These are phyloP conservation scores for Pluvialis apricaria DNA, from an alignment of 2,113 vertebrate species.

Conservation along the genomic window DNA sequence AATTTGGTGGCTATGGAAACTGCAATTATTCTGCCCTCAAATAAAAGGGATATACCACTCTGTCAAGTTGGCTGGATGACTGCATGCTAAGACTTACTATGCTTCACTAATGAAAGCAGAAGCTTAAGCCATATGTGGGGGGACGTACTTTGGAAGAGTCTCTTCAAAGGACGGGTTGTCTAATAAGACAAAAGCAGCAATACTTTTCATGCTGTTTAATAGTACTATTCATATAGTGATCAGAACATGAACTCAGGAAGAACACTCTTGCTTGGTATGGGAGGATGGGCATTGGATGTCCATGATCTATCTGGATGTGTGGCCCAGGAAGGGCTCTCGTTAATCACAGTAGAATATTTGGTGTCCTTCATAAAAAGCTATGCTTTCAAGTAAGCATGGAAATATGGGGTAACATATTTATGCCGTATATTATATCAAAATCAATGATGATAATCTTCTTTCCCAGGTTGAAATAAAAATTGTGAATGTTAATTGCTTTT, in stretches of 20 bases:
- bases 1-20: constrained; percentile 40
- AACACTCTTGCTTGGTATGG: neutral
- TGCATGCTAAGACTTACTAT: neutral
- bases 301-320: neutral
- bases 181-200: neutral
- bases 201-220: neutral
- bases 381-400: neutral
- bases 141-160: neutral
- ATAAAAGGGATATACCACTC: neutral
- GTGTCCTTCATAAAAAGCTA: neutral
- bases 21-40: neutral
- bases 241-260: neutral
- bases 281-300: neutral
- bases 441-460: neutral
- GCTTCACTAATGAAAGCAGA: neutral
- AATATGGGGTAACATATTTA: neutral
- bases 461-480: neutral
- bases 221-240: neutral
- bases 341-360: neutral
- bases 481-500: neutral
- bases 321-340: neutral
- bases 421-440: neutral
- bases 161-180: neutral
- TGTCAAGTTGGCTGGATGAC: neutral
- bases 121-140: neutral